Evolutionary conservation across 2,888 invertebrate genomes (phyloP), one percentile per base, ranked within the genome.

Genomic region (Conchocele bisecta): DNA sequence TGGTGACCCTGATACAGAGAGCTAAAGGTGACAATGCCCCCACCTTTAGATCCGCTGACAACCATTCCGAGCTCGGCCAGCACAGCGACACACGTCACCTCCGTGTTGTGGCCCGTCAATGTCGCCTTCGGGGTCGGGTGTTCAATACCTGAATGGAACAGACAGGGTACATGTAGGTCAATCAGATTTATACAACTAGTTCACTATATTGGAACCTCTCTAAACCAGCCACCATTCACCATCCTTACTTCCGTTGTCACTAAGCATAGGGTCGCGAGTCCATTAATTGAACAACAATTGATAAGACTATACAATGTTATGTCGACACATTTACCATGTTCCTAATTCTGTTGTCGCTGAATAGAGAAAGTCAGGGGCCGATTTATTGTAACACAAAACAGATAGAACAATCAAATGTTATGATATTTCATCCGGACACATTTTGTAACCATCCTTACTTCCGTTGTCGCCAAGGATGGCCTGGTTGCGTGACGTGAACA

Each of bases 11-110:
- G 13, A 83, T 76, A 85, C 28, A 48, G 29, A 67, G 35, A 35
- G 5, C 22, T 35, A 17, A 35, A 15, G 26, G 22, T 5, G 7
- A 13, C 22, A 41, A 7, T 7, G 9, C 17, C 5, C 22, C 17
- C 89, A 94, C 94, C 93, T 88, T 93, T 92, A 9, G 98, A 98
- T 54, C 97, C 98, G 53, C 98, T 98, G 77, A 99, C 96, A 61
- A 99, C 99, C 33, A 99, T 93, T 24, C 99, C 99, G 48, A 99
- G 94, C 91, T 99, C 99, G 0, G 99, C 99, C 17, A 98, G 98
- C 72, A 99, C 98, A 54, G 98, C 96, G 77, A 98, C 96, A 84
- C 97, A 97, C 59, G 96, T 96, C 83, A 99, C 96, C 67, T 98
- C 96, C 86, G 98, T 96, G 91, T 99, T 98, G 92, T 99, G 99